phyloP scores from a whole-genome alignment of 2,797 vertebrate genomes.

The Gymnodraco acuticeps region DNA sequence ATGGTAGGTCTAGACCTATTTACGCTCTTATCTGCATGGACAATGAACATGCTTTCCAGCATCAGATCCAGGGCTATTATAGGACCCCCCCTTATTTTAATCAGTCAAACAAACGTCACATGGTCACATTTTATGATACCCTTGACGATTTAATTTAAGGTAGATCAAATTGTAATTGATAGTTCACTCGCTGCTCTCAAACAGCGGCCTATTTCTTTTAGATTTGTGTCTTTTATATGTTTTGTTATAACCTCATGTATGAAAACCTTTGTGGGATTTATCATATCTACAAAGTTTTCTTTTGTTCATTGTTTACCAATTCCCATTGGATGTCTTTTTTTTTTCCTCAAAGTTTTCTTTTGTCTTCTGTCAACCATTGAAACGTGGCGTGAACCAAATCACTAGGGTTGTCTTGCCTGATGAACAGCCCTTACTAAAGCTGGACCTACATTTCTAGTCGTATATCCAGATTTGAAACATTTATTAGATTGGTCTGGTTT shows the following conservation, averaged over 20 bases:
- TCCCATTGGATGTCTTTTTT: constrained; percentile 15
- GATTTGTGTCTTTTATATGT: neutral
- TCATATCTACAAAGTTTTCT: neutral
- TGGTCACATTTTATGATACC: neutral
- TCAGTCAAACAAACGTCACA: neutral
- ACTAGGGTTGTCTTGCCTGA: constrained; percentile 59
- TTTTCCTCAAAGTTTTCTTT: constrained; percentile 21
- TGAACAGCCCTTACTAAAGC: constrained; percentile 16
- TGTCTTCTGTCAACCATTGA: constrained; percentile 16
- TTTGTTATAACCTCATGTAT: neutral
- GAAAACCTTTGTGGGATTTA: constrained; percentile 9
- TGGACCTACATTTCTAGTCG: constrained; percentile 38
- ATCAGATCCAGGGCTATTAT: neutral
- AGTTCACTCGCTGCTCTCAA: neutral
- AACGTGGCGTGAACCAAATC: constrained; percentile 61
- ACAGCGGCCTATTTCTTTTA: neutral
- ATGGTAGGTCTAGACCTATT: neutral
- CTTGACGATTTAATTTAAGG: neutral
- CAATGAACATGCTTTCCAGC: neutral
- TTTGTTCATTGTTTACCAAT: neutral
- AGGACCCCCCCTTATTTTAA: neutral
- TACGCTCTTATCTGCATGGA: neutral
- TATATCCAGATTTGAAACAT: constrained; percentile 43
- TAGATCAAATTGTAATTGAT: neutral
- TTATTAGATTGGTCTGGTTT: constrained; percentile 22